Percentiles rank a stretch among this genome's conserved stretches.
Conservation (phyloP, 2,888 invertebrate genomes). For the Petrolisthes cinctipes region DNA sequence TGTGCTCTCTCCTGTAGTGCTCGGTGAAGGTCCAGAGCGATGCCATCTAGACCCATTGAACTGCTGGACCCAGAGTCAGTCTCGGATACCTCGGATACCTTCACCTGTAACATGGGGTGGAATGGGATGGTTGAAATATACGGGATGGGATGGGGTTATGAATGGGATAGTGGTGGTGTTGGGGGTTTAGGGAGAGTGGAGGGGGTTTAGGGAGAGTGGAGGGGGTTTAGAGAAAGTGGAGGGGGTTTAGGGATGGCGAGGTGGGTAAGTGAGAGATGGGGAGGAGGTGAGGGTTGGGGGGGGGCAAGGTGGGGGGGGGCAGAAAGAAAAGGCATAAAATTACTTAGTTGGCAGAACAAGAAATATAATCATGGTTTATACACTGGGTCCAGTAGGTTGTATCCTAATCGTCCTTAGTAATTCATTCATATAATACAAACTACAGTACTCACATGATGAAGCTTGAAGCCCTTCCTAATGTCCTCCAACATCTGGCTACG, state of each 20-base stretch:
- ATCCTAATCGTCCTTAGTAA: no score
- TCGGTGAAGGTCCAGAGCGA: constrained; percentile 68
- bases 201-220: neutral
- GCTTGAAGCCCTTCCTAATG: neutral
- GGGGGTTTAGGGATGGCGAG: neutral
- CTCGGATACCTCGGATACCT: constrained; percentile 64
- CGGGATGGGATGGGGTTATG: no score
- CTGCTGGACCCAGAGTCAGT: constrained; percentile 71
- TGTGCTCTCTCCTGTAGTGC: constrained; percentile 87
- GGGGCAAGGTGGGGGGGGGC: neutral
- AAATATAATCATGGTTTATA: neutral
- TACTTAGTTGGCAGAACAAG: neutral
- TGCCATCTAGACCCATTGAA: constrained; percentile 23
- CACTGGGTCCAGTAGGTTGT: no score
- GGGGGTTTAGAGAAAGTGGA: neutral
- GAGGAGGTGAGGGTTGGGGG: no score
- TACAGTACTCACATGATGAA: constrained; percentile 22
- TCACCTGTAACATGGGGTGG: constrained; percentile 33
- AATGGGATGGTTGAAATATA: no score
- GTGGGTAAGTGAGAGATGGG: neutral
- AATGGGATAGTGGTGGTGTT: neutral
- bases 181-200: no score
- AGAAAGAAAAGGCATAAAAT: neutral
- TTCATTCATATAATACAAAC: neutral
- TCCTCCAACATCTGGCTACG: constrained; percentile 4